Base-by-base conservation (phyloP, 1,140 invertebrate genomes). In the Drosophila sucinea region DNA sequence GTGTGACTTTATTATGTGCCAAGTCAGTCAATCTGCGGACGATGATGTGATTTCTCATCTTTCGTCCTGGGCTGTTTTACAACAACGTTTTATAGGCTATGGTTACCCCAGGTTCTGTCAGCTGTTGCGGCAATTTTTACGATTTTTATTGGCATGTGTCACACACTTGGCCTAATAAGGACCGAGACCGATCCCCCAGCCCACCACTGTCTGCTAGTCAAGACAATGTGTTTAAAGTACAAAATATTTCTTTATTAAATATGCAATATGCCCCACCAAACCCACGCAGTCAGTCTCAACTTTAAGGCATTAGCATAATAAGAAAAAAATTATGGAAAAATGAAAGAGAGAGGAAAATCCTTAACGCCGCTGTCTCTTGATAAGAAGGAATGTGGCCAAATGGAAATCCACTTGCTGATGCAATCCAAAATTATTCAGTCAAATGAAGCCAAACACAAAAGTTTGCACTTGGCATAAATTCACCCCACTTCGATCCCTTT, bases 341-440 rank as follows among this genome's bases (percentile, higher is more conserved):
- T 32, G 17, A 33, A 33, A 8, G 1, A n/a, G 10, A 51, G 5
- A 51, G 10, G 2, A 51, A 27, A 51, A 60, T 41, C 60, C 60
- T 82, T 75, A 67, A 56, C 66, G 57, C 79, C 32, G 56, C 79
- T 78, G 83, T 87, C 84, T 84, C 67, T 79, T 55, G 44, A 71
- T 70, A 25, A 60, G 57, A 68, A 67, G 77, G 70, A 80, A 51
- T 2, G 30, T 1, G 35, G 63, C 30, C 74, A 51, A 80, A 74
- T 80, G 79, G 69, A 83, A 83, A 83, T 83, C 76, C 65, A 25
- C 38, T 38, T 11, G 60, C 73, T 77, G 77, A 73, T 87, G 84
- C 84, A 87, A 87, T 89, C 89, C 84, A 87, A 89, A 51, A 89
- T 87, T 87, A 89, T 84, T 89, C 84, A 87, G 77, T 87, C 80